Conservation (phyloP, 2,113 vertebrate species). For the Lonchura striata region DNA sequence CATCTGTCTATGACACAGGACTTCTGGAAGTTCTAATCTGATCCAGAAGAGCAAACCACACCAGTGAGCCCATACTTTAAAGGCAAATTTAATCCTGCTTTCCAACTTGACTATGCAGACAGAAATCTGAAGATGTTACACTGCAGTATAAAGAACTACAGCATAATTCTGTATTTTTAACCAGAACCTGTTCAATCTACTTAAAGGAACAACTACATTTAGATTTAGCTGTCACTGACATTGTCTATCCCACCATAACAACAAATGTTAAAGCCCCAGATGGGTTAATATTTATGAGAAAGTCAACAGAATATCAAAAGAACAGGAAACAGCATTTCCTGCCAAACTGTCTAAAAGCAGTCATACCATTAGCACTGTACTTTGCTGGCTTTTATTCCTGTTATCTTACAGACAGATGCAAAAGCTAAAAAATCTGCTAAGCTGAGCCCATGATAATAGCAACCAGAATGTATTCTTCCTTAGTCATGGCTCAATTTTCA, state of each 20-base stretch:
- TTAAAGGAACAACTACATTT: not conserved
- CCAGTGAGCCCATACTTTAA: not conserved
- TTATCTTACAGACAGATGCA: not conserved
- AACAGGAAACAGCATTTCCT: conserved; percentile 40
- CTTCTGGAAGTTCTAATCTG: not conserved
- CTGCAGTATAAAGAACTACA: not conserved
- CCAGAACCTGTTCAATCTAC: not conserved
- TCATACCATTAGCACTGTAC: not conserved
- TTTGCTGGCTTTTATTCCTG: not conserved
- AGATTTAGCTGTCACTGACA: not conserved
- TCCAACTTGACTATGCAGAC: not conserved
- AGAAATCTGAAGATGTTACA: not conserved
- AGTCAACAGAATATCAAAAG: not conserved
- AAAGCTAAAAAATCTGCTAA: not conserved
- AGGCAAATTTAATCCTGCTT: not conserved
- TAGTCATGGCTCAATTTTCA: not conserved
- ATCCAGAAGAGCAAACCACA: not conserved
- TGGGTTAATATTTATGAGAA: conserved; percentile 25
- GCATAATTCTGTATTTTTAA: not conserved
- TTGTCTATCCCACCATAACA: not conserved
- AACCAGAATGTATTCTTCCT: not conserved
- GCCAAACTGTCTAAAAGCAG: conserved; percentile 8
- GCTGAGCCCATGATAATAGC: not conserved
- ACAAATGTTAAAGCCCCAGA: not conserved
- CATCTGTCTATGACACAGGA: not conserved